Evolutionary conservation across 2,113 vertebrate species (phyloP), one percentile per base, ranked within the genome.

Genomic region (Salvator merianae): DNA sequence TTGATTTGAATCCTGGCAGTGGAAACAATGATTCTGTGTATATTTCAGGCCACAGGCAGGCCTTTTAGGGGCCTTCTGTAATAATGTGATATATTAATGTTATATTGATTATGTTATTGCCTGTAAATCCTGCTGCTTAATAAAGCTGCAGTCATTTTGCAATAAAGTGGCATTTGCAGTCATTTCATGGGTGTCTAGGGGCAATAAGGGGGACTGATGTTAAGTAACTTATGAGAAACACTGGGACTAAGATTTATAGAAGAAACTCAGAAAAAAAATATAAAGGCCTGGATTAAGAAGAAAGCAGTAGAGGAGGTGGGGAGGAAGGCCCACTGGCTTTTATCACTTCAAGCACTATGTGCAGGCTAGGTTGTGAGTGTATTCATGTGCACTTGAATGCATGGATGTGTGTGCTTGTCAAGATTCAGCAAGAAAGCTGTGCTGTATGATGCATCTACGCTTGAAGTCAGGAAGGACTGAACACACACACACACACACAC

Each of bases 91-190:
- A 88, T 94, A 95, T 96, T 95, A 94, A 93, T 94, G 93, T 93
- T 94, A 90, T 94, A 95, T 96, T 94, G 95, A 96, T 95, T 94
- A 93, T 94, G 87, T 94, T 95, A 94, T 94, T 95, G 94, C 93
- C 86, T 94, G 93, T 93, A 96, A 95, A 94, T 94, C 83, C 88
- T 89, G 80, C 93, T 94, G 90, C 89, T 94, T 96, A 96, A 95
- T 96, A 96, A 96, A 95, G 83, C 89, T 94, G 77, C 84, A 94
- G 89, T 92, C 86, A 89, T 92, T 96, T 94, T 86, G 91, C 90
- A 94, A 90, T 95, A 93, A 95, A 94, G 90, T 91, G 91, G 87
- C 91, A 77, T 93, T 94, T 95, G 88, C 76, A 94, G 90, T 93
- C 94, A 92, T 86, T 95, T 95, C 93, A 93, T 87, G 84, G 75